Evolutionary conservation across 2,888 invertebrate species (phyloP).

Genomic region (Dexiosoma caninum): DNA sequence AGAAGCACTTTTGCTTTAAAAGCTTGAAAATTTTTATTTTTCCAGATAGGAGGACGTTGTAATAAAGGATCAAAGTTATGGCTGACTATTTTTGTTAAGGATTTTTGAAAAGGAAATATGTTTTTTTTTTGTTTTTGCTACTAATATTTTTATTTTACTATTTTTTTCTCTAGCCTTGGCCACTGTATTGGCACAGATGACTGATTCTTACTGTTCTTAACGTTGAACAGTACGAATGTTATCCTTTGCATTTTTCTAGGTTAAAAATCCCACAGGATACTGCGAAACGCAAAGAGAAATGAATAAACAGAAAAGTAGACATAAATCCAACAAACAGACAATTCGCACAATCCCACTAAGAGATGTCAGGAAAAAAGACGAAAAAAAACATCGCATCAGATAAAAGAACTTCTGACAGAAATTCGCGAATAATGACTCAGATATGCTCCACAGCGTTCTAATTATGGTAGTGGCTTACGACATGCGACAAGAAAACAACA

Average conservation of each 20-base stretch:
- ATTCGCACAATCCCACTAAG: constrained; percentile 36
- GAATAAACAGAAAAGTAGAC: constrained; percentile 1
- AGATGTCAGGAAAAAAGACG: constrained; percentile 26
- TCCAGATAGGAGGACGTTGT: too few species aligned
- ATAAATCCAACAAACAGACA: constrained; percentile 36
- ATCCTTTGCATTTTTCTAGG: constrained; percentile 12
- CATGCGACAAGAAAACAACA: neutral
- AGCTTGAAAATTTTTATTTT: too few species aligned
- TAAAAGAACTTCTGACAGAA: constrained; percentile 20
- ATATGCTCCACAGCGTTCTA: constrained; percentile 26
- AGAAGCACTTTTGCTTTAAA: too few species aligned
- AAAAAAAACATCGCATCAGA: constrained; percentile 8
- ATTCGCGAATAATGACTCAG: constrained; percentile 28
- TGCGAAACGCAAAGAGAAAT: constrained; percentile 7
- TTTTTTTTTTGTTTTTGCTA: too few species aligned
- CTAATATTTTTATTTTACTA: too few species aligned
- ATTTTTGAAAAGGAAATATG: too few species aligned
- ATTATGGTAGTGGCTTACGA: neutral
- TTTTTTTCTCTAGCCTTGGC: neutral
- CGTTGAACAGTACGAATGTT: constrained; percentile 1
- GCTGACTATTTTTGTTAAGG: neutral
- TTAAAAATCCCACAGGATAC: constrained; percentile 33
- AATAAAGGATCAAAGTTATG: too few species aligned
- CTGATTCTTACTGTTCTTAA: constrained; percentile 22
- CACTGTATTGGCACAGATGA: constrained; percentile 29